A percentile compares a stretch with the other conserved stretches of the same genome.
phyloP scores from a whole-genome alignment of 2,113 vertebrate species.

The Etheostoma cragini region DNA sequence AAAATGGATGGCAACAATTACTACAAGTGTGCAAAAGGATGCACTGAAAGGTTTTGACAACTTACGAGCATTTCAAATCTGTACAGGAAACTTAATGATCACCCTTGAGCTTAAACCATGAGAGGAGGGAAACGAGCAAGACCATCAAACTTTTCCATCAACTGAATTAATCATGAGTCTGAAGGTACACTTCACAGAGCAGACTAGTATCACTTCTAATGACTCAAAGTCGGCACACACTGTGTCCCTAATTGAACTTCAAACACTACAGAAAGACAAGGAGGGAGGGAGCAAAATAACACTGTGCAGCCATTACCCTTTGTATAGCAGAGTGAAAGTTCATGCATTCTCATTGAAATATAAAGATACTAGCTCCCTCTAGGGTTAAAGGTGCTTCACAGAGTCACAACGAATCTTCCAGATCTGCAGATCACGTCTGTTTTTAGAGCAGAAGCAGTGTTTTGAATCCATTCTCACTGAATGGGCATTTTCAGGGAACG shows the following conservation, averaged over 20 bases:
- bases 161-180: slow-evolving; percentile 70
- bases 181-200: slow-evolving; percentile 38
- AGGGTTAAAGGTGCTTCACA: slow-evolving; percentile 28
- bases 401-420: background rate
- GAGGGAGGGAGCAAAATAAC: slow-evolving; percentile 33
- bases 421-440: background rate
- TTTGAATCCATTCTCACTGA: slow-evolving; percentile 24
- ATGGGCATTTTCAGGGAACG: slow-evolving; percentile 34
- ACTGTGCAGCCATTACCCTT: slow-evolving; percentile 27
- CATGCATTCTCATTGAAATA: slow-evolving; percentile 17
- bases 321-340: slow-evolving; percentile 29
- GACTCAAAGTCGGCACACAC: slow-evolving; percentile 47
- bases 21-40: slow-evolving; percentile 6
- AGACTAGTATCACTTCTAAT: slow-evolving; percentile 50
- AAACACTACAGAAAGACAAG: slow-evolving; percentile 35
- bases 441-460: slow-evolving; percentile 27
- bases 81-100: slow-evolving; percentile 45
- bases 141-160: slow-evolving; percentile 57
- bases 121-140: slow-evolving; percentile 40
- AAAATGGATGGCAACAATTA: slow-evolving; percentile 11
- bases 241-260: slow-evolving; percentile 61
- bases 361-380: slow-evolving; percentile 4
- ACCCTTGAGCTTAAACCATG: slow-evolving; percentile 39
- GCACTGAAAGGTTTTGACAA: slow-evolving; percentile 46
- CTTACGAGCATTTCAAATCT: slow-evolving; percentile 47